phyloP scores from a whole-genome alignment of 2,797 vertebrate genomes.

The Lindbergichthys nudifrons region DNA sequence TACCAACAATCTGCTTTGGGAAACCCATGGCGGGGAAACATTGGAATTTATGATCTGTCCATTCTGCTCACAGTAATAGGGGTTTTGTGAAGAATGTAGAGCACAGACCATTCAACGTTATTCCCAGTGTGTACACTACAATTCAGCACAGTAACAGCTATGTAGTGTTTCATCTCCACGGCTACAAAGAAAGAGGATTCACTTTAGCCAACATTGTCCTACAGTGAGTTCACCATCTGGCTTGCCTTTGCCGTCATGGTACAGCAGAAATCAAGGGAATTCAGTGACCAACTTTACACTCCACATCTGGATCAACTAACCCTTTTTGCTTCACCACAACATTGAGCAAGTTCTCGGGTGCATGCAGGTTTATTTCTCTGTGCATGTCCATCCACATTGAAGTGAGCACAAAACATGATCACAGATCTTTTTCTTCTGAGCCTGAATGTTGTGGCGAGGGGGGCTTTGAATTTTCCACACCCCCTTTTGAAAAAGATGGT shows the following conservation, averaged over 20 bases:
- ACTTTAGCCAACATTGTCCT: background rate
- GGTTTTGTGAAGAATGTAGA: background rate
- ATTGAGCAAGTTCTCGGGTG: background rate
- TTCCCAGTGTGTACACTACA: background rate
- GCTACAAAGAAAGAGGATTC: constrained; percentile 20
- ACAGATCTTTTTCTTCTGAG: background rate
- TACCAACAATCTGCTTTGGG: background rate
- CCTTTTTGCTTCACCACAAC: background rate
- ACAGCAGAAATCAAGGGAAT: constrained; percentile 1
- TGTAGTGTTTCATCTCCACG: background rate
- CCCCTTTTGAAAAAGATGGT: constrained; percentile 6
- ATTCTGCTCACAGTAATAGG: background rate
- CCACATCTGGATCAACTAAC: background rate
- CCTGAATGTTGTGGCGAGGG: background rate
- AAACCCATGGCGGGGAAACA: background rate
- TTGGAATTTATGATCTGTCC: background rate
- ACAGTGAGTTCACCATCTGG: constrained; percentile 15
- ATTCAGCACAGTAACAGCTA: background rate
- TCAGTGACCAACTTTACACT: background rate
- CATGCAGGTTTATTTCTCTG: background rate
- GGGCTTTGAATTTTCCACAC: constrained; percentile 1
- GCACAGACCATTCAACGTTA: background rate
- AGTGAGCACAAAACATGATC: background rate
- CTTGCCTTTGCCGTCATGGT: background rate
- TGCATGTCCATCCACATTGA: background rate